These are phyloP conservation scores for Aplysina aerophoba DNA, from an alignment of 37 sponge, comb jelly and placozoan genomes.

Conservation along the genomic window DNA sequence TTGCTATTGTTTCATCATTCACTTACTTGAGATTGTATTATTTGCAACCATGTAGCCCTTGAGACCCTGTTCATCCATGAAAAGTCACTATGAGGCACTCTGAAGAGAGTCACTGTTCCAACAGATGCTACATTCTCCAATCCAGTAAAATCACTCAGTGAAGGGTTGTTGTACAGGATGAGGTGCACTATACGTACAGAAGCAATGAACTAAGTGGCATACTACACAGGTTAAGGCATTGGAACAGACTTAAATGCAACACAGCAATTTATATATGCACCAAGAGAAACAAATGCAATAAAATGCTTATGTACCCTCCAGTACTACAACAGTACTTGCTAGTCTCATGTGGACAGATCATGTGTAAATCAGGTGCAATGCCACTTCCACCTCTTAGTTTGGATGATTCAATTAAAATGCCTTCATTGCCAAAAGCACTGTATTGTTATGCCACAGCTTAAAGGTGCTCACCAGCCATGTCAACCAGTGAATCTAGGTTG, in stretches of 20 bases:
- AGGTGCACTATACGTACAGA: neutral
- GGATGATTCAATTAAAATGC: too few relatives aligned
- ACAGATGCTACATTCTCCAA: neutral
- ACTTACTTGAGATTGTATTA: neutral
- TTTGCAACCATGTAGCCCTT: neutral
- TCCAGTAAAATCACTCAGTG: conserved; percentile 30
- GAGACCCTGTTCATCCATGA: neutral
- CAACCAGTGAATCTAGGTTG: neutral
- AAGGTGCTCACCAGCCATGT: conserved; percentile 27
- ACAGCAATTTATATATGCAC: neutral
- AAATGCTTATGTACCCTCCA: neutral
- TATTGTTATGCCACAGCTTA: too few relatives aligned
- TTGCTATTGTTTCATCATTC: too few relatives aligned
- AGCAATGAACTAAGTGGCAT: too few relatives aligned
- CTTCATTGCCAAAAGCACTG: too few relatives aligned
- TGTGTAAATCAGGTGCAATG: too few relatives aligned
- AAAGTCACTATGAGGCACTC: neutral
- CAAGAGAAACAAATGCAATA: neutral
- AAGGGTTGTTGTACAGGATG: conserved; percentile 23
- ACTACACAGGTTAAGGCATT: too few relatives aligned
- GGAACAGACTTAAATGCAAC: too few relatives aligned
- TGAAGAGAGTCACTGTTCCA: neutral
- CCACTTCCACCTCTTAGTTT: too few relatives aligned
- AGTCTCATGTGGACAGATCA: too few relatives aligned
- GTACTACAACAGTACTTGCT: neutral